Base-by-base conservation (phyloP, 2,888 invertebrate genomes). In the Drosophila nigritarsus region DNA sequence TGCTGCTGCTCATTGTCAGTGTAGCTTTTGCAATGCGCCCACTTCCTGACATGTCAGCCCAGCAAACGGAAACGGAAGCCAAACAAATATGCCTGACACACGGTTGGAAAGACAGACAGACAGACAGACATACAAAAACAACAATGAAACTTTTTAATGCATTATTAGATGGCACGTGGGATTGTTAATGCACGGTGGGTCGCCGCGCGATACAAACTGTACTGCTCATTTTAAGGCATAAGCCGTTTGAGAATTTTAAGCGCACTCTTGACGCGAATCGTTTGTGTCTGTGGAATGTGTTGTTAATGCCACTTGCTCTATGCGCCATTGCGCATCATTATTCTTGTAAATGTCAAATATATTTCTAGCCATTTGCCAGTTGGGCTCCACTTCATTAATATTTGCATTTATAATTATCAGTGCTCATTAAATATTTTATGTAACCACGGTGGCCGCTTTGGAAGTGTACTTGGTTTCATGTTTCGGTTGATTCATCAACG, bases 61-160 rank as follows among this genome's bases (percentile, higher is more conserved):
- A 48, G 62, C 50, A 60, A 74, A 51, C 87, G 84, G 87, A 84
- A 84, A 75, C 87, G 82, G 87, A 84, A 84, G 80, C 78, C 83
- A 87, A 84, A 84, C 84, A 84, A 84, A 84, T 84, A 84, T 87
- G 87, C 80, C 87, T 80, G 80, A 72, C 82, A 59, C 80, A 78
- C 68, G 70, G 50, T 55, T 63, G 62, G 61, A 34, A 65, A 64
- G 66, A 72, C 63, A 73, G 74, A 65, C 76, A 20, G 8, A 13
- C 50, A 30, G 45, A 27, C 15, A 18, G 49, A 18, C 49, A 24
- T 2, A 45, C 45, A 15, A 56, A 38, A 62, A 65, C 66, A 78
- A 83, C 79, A 86, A 83, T 74, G 83, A 75, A 82, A 85, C 65
- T 85, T 87, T 83, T 85, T 87, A 84, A 84, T 83, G 81, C 85